Evolutionary conservation across 1,140 invertebrate genomes (phyloP).

Genomic region (Harpegnathos saltator): DNA sequence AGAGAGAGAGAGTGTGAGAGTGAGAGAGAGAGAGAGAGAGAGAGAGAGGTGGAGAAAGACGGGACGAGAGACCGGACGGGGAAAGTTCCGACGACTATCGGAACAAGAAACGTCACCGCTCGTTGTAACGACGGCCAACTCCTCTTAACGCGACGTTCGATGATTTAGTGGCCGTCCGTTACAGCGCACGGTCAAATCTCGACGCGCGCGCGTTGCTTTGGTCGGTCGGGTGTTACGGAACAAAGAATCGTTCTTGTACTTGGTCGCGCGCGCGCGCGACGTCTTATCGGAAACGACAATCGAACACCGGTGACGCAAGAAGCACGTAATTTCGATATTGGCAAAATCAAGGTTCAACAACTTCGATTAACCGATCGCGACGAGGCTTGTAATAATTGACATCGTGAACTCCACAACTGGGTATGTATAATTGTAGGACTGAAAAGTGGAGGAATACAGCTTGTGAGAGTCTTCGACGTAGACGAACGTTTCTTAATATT

Average conservation of each 20-base stretch:
- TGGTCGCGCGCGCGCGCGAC: constrained; percentile 34
- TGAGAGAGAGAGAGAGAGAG: background rate
- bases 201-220: background rate
- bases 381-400: constrained; percentile 7
- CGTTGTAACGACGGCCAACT: constrained; percentile 49
- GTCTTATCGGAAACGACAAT: constrained; percentile 40
- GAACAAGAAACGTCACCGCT: constrained; percentile 48
- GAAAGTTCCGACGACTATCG: constrained; percentile 47
- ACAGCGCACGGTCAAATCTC: constrained; percentile 39
- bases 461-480: background rate
- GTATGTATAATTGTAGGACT: background rate
- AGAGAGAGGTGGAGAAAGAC: background rate
- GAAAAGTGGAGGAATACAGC: too few species aligned
- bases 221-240: constrained; percentile 12
- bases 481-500: too few species aligned
- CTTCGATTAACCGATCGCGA: constrained; percentile 17
- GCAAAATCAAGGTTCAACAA: background rate
- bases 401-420: background rate
- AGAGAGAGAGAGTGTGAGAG: constrained; percentile 39
- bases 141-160: constrained; percentile 44
- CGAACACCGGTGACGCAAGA: constrained; percentile 34
- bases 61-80: constrained; percentile 38
- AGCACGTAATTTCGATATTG: constrained; percentile 27
- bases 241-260: constrained; percentile 59
- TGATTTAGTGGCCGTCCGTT: constrained; percentile 57